phyloP scores from a whole-genome alignment of 1,140 invertebrate genomes.

The Chironomus tepperi region DNA sequence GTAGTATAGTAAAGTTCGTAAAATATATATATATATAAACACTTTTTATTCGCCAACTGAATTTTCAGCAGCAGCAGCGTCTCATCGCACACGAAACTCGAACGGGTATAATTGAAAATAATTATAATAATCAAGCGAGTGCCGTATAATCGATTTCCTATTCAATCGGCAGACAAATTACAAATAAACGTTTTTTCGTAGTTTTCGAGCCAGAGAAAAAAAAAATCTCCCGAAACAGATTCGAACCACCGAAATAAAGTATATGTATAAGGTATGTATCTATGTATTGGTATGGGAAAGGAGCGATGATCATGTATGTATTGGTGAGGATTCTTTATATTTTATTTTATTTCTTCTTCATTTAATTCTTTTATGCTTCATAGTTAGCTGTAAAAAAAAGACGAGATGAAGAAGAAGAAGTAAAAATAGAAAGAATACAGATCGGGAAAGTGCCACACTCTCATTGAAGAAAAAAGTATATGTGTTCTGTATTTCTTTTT shows the following conservation, averaged over 20 bases:
- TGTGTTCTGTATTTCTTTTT: too few species aligned
- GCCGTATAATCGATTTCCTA: slow-evolving; percentile 21
- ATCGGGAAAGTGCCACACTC: too few species aligned
- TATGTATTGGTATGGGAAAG: not conserved
- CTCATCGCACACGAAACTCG: slow-evolving; percentile 17
- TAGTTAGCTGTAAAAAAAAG: too few species aligned
- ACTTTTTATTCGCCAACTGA: not conserved
- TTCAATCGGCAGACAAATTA: slow-evolving; percentile 24
- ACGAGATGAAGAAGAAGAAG: too few species aligned
- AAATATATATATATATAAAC: not conserved
- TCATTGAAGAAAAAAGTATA: too few species aligned
- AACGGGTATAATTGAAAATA: slow-evolving; percentile 23
- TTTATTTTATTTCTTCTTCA: not conserved
- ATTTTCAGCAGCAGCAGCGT: not conserved
- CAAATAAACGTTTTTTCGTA: slow-evolving; percentile 23
- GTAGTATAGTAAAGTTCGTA: not conserved
- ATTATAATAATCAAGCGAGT: slow-evolving; percentile 23
- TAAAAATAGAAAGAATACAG: too few species aligned
- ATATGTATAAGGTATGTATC: not conserved
- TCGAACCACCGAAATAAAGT: slow-evolving; percentile 10
- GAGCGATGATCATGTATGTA: not conserved
- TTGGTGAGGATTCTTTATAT: not conserved
- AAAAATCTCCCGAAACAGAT: slow-evolving; percentile 20
- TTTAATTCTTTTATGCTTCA: too few species aligned
- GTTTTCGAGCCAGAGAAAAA: not conserved